Evolutionary conservation across 2,888 invertebrate genomes (phyloP), one percentile per base, ranked within the genome.

Genomic region (Amiota minor): DNA sequence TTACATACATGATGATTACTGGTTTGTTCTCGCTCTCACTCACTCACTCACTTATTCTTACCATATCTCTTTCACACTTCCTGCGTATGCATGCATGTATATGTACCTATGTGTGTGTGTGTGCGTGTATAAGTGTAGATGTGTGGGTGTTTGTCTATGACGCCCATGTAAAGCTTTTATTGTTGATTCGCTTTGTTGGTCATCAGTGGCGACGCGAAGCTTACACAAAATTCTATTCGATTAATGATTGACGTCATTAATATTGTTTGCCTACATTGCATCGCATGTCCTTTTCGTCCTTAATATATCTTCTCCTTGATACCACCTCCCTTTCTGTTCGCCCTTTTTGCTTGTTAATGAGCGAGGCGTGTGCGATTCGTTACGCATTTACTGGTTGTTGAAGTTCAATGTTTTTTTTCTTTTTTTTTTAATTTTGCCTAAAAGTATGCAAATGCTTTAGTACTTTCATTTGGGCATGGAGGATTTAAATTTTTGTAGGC

Each of bases 221-320:
- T 45, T 35, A 16, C 59, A 62, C 62, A 62, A 59, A 59, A 59
- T 68, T 68, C 23, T 23, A 50, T 68, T 50, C 67, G 53, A 68
- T 53, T 68, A 68, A 68, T 68, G 67, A 68, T 68, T 68, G 50
- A 53, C 50, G 67, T 53, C 67, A 23, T 68, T 68, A 68, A 68
- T 50, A 18, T 47, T 65, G 11, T 67, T 67, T 18, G 65, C 46
- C 65, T 18, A 23, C 50, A 23, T 68, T 68, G 50, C 11, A 0
- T 35, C 35, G 35, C 35, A 35, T 35, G 35, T 35, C 35, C 35
- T 35, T 6, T 35, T 3, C 35, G 35, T 35, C 35, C 35, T 35
- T 35, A 35, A 35, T 35, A 8, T 35, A 2, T 8, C 35, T 8
- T 35, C 35, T 35, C 35, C 6, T 35, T 6, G 6, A 1, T 3